Conservation (phyloP, 1,140 invertebrate genomes). For the Pissodes strobi region DNA sequence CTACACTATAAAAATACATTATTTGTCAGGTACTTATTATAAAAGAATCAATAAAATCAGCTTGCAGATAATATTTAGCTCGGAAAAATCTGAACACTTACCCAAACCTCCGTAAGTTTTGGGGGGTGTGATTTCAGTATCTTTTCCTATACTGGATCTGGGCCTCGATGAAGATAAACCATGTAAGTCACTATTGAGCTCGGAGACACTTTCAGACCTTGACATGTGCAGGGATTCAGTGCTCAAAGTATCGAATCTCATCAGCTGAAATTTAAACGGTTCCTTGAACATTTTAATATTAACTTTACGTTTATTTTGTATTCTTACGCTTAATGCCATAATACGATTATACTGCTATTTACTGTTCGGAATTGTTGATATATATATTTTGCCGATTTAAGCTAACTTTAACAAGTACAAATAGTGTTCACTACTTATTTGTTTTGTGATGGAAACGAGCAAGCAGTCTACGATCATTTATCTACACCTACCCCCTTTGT, state of each 20-base stretch:
- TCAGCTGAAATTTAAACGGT: conserved; percentile 63
- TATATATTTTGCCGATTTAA: too few species aligned
- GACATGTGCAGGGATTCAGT: conserved; percentile 75
- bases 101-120: conserved; percentile 82
- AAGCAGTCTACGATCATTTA: too few species aligned
- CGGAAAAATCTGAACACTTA: conserved; percentile 57
- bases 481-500: conserved; percentile 53
- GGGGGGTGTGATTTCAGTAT: conserved; percentile 61
- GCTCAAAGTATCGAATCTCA: conserved; percentile 73
- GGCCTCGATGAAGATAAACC: conserved; percentile 48
- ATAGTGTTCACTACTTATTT: too few species aligned
- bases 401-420: too few species aligned
- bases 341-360: background rate
- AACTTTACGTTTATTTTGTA: too few species aligned
- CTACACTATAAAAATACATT: too few species aligned
- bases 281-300: background rate
- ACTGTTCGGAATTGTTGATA: background rate
- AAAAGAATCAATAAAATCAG: conserved; percentile 3
- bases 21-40: too few species aligned
- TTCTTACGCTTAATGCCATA: background rate
- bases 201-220: conserved; percentile 81
- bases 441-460: too few species aligned
- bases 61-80: background rate
- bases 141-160: conserved; percentile 59
- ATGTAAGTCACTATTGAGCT: conserved; percentile 68